A percentile compares a stretch with the other conserved stretches of the same genome.
Evolutionary conservation across 2,888 invertebrate species (phyloP).

Genomic region (Drosophila helvetica): DNA sequence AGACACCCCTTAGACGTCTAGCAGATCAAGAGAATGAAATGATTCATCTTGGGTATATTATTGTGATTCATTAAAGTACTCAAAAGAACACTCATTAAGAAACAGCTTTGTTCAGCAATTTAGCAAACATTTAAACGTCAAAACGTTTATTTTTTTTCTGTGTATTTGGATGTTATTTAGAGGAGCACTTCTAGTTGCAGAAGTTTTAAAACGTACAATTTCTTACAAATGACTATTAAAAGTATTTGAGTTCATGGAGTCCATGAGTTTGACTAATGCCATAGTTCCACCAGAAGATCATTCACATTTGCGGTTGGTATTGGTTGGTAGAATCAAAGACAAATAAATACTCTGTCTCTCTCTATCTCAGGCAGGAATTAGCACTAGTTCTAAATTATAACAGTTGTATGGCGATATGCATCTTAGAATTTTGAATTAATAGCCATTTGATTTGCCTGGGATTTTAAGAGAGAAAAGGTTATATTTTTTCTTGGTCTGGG

Average conservation of each 20-base stretch:
- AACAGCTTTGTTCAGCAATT: neutral
- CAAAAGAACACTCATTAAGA: neutral
- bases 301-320: too few relatives aligned
- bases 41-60: neutral
- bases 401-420: too few relatives aligned
- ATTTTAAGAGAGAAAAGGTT: too few relatives aligned
- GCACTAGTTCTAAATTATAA: too few relatives aligned
- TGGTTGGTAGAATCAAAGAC: too few relatives aligned
- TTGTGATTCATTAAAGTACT: neutral
- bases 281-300: too few relatives aligned
- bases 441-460: too few relatives aligned
- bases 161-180: neutral
- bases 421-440: too few relatives aligned
- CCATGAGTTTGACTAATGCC: neutral
- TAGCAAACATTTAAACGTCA: neutral
- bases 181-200: neutral
- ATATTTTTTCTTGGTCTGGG: too few relatives aligned
- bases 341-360: too few relatives aligned
- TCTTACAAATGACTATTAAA: neutral
- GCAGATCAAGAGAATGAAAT: neutral
- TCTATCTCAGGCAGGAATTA: too few relatives aligned
- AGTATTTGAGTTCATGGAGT: neutral
- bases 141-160: neutral
- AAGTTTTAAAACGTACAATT: neutral
- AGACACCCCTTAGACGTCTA: constrained; percentile 18